phyloP scores from a whole-genome alignment of 2,113 vertebrate genomes.

The Atrichornis clamosus region DNA sequence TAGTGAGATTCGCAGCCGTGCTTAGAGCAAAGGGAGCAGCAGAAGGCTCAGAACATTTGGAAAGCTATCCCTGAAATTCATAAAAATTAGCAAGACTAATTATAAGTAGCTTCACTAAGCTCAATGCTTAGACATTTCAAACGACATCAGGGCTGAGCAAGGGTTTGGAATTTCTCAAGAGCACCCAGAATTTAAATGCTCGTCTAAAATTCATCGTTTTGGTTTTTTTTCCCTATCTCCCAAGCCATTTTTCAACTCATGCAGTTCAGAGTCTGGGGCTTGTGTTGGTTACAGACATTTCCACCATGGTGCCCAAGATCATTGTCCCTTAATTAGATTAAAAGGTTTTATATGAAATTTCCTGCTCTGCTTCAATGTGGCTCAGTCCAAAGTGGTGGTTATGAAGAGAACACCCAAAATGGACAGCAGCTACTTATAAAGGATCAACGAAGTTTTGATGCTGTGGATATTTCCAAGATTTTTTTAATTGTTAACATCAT shows the following conservation, averaged over 20 bases:
- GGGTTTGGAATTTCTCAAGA: not conserved
- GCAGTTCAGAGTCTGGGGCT: not conserved
- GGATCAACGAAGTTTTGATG: not conserved
- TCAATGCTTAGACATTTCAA: not conserved
- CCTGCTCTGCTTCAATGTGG: rapidly evolving
- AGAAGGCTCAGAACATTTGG: conserved; percentile 52
- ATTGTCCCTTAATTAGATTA: not conserved
- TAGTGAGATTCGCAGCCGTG: not conserved
- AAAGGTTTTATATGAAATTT: not conserved
- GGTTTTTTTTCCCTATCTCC: no score
- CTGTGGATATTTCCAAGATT: not conserved
- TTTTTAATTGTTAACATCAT: not conserved
- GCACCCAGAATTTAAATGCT: not conserved
- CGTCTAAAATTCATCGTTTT: not conserved
- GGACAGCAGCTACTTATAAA: not conserved
- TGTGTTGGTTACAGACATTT: not conserved
- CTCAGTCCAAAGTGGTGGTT: not conserved
- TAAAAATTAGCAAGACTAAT: conserved; percentile 52
- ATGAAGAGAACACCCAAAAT: rapidly evolving
- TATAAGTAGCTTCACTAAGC: not conserved
- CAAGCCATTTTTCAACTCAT: not conserved
- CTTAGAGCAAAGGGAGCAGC: conserved; percentile 26
- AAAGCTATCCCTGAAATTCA: not conserved
- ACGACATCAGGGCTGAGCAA: not conserved
- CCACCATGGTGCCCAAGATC: not conserved